phyloP scores from a whole-genome alignment of 2,888 invertebrate species.

The Pseudococcus longispinus region DNA sequence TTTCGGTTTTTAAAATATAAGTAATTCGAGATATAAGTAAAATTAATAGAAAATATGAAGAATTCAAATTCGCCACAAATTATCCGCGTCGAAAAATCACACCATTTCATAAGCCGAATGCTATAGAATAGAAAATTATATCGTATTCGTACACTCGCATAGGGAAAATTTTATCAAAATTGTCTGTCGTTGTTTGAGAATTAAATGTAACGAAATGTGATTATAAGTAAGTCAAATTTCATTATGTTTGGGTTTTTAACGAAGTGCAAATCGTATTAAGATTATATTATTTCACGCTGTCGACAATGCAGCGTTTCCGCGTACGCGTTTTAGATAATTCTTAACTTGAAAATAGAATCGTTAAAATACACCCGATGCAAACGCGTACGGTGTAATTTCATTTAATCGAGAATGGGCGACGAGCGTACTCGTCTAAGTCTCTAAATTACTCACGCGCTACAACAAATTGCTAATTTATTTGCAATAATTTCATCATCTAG shows the following conservation, averaged over 20 bases:
- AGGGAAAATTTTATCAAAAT: constrained; percentile 25
- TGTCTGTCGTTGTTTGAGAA: constrained; percentile 7
- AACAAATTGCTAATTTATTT: not conserved
- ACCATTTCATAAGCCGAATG: not conserved
- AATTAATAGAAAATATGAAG: not conserved
- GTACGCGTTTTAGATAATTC: not conserved
- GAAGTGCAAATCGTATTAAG: constrained; percentile 30
- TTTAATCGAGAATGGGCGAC: not conserved
- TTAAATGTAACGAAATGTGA: constrained; percentile 26
- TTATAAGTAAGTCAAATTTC: constrained; percentile 42
- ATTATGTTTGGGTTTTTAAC: constrained; percentile 44
- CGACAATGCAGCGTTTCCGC: not conserved
- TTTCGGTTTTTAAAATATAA: not conserved
- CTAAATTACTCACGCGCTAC: not conserved
- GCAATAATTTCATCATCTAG: not conserved
- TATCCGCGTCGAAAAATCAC: not conserved
- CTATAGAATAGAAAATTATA: not conserved
- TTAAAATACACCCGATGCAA: not conserved
- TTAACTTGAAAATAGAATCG: not conserved
- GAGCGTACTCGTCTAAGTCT: not conserved
- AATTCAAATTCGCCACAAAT: not conserved
- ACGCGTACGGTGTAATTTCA: not conserved
- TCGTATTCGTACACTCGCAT: not conserved
- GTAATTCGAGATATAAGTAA: not conserved
- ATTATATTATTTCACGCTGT: constrained; percentile 13